A percentile compares a stretch with the other conserved stretches of the same genome.
These are phyloP conservation scores for Sternotherus odoratus DNA, from an alignment of 2,797 vertebrate species.

Conservation along the genomic window DNA sequence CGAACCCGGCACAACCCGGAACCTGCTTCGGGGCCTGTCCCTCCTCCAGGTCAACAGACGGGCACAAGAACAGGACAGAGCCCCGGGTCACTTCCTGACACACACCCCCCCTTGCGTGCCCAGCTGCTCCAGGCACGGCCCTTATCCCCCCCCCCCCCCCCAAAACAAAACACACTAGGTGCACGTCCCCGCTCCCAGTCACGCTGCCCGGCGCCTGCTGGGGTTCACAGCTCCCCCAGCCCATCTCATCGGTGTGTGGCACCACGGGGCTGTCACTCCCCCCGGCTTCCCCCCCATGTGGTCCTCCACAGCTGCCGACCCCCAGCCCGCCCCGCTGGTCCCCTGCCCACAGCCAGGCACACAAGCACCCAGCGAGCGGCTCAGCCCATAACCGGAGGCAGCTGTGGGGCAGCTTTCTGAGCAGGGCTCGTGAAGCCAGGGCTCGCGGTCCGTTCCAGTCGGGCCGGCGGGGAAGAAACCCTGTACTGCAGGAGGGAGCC, in stretches of 20 bases:
- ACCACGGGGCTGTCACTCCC: too few species aligned
- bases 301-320: too few species aligned
- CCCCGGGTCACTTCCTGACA: fast-evolving
- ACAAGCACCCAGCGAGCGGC: too few species aligned
- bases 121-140: background rate
- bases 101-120: background rate
- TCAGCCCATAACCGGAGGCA: background rate
- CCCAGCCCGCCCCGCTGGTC: too few species aligned
- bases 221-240: background rate
- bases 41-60: too few species aligned
- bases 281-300: background rate
- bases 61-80: background rate
- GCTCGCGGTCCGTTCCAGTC: too few species aligned
- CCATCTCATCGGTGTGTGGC: too few species aligned
- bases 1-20: background rate
- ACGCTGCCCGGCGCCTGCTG: background rate
- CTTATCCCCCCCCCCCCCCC: background rate
- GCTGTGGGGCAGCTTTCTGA: fast-evolving
- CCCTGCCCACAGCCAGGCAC: too few species aligned
- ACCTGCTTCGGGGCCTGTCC: too few species aligned
- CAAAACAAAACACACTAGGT: background rate
- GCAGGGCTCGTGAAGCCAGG: background rate
- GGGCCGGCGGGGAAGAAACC: too few species aligned
- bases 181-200: too few species aligned
- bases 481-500: too few species aligned